A percentile compares a stretch with the other conserved stretches of the same genome.
Conservation (phyloP, 2,797 vertebrate genomes). For the Sparus aurata region DNA sequence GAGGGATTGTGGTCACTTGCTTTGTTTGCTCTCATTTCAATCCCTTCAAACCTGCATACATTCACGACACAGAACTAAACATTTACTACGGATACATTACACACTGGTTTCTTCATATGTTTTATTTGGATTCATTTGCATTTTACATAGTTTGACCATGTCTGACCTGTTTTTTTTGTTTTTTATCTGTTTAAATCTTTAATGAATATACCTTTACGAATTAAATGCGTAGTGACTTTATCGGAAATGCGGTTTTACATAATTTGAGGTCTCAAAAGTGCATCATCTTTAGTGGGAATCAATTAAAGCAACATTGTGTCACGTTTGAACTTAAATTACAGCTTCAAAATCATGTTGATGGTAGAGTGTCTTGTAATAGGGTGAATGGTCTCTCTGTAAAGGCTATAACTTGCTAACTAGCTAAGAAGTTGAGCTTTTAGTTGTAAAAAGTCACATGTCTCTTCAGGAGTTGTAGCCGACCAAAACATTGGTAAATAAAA, state of each 20-base stretch:
- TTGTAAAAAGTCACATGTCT: too few species aligned
- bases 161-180: too few species aligned
- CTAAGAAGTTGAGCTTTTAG: not conserved
- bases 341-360: too few species aligned
- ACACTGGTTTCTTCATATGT: not conserved
- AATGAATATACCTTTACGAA: not conserved
- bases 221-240: not conserved
- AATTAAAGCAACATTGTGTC: too few species aligned
- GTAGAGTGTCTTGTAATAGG: too few species aligned
- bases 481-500: too few species aligned
- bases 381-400: too few species aligned
- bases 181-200: too few species aligned
- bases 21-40: constrained; percentile 40
- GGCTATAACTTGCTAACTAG: not conserved
- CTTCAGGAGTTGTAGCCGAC: too few species aligned
- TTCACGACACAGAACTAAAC: not conserved
- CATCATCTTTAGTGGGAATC: not conserved
- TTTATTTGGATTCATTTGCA: too few species aligned
- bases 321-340: too few species aligned
- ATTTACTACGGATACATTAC: not conserved
- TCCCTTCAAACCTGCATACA: not conserved
- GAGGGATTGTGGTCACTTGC: constrained; percentile 32
- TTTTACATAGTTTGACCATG: too few species aligned
- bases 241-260: not conserved
- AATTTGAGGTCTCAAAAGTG: not conserved